Percentiles rank a stretch among this genome's conserved stretches.
Evolutionary conservation across 2,888 invertebrate species (phyloP).

Genomic region (Dendrolimus pini): DNA sequence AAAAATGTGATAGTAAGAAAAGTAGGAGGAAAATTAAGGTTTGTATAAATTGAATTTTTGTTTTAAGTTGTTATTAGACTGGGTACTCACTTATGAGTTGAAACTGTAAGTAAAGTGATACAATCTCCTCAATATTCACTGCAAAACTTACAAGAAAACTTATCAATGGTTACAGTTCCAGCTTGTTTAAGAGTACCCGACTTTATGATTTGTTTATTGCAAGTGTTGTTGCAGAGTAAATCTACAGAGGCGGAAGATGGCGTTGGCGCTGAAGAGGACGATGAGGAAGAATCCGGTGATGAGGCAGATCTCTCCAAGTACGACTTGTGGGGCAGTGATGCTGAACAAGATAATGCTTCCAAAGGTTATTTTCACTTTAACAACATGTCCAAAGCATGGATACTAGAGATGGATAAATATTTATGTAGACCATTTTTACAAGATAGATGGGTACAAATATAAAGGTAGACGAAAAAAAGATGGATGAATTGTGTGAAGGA

Average conservation of each 20-base stretch:
- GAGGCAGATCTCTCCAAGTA: constrained; percentile 86
- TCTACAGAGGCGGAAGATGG: constrained; percentile 47
- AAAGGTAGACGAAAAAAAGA: too few relatives aligned
- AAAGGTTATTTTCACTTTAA: constrained; percentile 31
- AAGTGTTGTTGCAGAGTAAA: constrained; percentile 57
- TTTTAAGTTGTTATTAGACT: too few relatives aligned
- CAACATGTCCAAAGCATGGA: neutral
- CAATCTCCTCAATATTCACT: too few relatives aligned
- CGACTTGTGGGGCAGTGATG: constrained; percentile 84
- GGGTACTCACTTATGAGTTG: too few relatives aligned
- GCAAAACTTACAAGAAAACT: too few relatives aligned
- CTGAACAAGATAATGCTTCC: constrained; percentile 57
- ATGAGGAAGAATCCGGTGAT: constrained; percentile 78
- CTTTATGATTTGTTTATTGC: constrained; percentile 6
- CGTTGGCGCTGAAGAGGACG: constrained; percentile 73
- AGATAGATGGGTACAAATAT: too few relatives aligned
- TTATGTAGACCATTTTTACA: neutral
- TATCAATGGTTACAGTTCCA: neutral
- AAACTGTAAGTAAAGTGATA: too few relatives aligned
- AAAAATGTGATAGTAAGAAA: constrained; percentile 39
- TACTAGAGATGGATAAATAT: neutral
- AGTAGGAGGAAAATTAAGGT: constrained; percentile 55
- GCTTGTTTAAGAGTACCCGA: neutral
- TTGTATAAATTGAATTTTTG: constrained; percentile 37
- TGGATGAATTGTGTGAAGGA: too few relatives aligned